These are phyloP conservation scores for Hyles euphorbiae DNA, from an alignment of 1,140 invertebrate genomes.

Conservation along the genomic window DNA sequence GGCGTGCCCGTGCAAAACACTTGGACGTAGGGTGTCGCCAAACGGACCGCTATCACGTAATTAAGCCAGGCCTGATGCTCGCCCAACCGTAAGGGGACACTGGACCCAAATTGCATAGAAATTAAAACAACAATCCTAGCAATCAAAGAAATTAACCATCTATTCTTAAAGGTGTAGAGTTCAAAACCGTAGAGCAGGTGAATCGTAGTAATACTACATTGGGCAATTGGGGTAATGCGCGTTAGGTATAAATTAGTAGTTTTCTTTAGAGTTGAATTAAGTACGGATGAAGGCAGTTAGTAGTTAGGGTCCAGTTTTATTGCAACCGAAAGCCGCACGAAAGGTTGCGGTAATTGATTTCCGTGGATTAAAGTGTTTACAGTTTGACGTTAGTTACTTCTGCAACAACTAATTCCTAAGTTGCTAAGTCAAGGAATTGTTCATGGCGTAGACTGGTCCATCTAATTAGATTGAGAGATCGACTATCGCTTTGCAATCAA, in stretches of 20 bases:
- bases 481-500: too few species aligned
- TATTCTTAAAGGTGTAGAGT: background rate
- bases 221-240: slow-evolving; percentile 38
- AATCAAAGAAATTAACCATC: slow-evolving; percentile 8
- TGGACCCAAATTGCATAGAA: slow-evolving; percentile 23
- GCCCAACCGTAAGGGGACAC: slow-evolving; percentile 37
- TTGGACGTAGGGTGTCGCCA: slow-evolving; percentile 28
- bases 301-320: slow-evolving; percentile 33
- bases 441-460: too few species aligned
- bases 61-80: slow-evolving; percentile 38
- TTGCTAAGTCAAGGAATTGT: too few species aligned
- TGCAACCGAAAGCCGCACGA: slow-evolving; percentile 15
- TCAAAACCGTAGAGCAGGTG: background rate
- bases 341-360: slow-evolving; percentile 24
- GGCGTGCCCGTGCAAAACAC: slow-evolving; percentile 23
- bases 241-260: slow-evolving; percentile 41
- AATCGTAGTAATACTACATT: slow-evolving; percentile 7
- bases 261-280: slow-evolving; percentile 36
- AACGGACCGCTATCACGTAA: slow-evolving; percentile 43
- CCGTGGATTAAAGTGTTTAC: slow-evolving; percentile 4
- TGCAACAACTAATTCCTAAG: too few species aligned
- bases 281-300: slow-evolving; percentile 38
- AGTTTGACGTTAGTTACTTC: background rate
- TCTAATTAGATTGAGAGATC: too few species aligned
- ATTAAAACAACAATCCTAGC: slow-evolving; percentile 27